Conservation (phyloP, 2,797 vertebrate genomes). For the Rhodeus uyekii region DNA sequence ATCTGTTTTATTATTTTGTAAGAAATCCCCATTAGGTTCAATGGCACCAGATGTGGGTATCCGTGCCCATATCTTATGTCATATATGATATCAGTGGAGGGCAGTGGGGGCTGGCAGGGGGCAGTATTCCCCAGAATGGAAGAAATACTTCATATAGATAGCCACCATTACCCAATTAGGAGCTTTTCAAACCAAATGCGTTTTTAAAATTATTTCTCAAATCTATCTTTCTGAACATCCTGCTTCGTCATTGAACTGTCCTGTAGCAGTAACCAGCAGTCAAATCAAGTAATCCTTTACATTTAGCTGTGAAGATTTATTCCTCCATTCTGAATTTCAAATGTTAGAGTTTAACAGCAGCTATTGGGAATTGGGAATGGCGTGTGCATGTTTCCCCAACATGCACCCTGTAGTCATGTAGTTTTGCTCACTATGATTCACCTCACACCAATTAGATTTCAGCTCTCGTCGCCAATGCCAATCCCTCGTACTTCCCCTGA, state of each 20-base stretch:
- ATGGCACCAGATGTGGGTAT: too few relatives aligned
- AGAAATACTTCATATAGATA: too few relatives aligned
- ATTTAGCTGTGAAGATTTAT: background rate
- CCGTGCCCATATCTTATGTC: too few relatives aligned
- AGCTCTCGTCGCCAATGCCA: slow-evolving; percentile 43
- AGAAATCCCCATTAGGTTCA: too few relatives aligned
- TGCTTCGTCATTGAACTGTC: background rate
- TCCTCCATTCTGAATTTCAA: background rate
- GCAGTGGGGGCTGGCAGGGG: too few relatives aligned
- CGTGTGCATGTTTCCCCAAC: background rate
- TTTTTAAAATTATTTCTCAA: background rate
- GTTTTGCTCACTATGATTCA: slow-evolving; percentile 56
- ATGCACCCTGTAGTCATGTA: background rate
- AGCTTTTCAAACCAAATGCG: background rate
- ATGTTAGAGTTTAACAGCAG: slow-evolving; percentile 4
- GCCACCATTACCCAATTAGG: background rate
- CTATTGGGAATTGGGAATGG: background rate
- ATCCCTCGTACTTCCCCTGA: slow-evolving; percentile 49
- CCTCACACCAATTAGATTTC: slow-evolving; percentile 48
- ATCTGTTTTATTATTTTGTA: too few relatives aligned
- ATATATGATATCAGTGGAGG: too few relatives aligned
- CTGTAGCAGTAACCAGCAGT: background rate
- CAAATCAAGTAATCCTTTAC: background rate
- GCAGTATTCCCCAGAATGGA: too few relatives aligned
- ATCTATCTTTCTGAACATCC: background rate